Evolutionary conservation across 2,888 invertebrate species (phyloP), one percentile per base, ranked within the genome.

Genomic region (Drosophila mercatorum): DNA sequence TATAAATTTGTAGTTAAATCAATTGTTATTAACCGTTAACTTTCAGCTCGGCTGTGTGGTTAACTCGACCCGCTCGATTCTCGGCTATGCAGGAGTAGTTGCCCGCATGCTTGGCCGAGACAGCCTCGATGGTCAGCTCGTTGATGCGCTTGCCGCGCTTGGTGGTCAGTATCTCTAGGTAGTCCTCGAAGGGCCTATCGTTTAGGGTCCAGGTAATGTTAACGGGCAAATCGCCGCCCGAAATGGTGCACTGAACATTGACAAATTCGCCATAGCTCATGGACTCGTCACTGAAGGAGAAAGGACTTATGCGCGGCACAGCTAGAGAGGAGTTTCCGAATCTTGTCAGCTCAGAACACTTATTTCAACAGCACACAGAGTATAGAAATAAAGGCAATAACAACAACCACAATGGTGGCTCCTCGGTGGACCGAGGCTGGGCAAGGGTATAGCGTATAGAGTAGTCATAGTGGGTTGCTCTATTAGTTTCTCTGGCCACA

Each of bases 71-170:
- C 68, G 96, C 96, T 81, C 94, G 94, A 93, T 97, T 97, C 93
- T 95, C 94, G 65, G 96, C 96, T 80, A 94, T 93, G 92, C 96
- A 96, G 78, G 96, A 95, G 93, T 96, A 97, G 92, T 96, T 95
- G 72, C 96, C 96, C 68, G 95, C 95, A 92, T 96, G 96, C 87
- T 94, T 94, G 78, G 95, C 95, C 84, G 94, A 94, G 65, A 96
- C 95, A 8, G 95, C 94, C 81, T 95, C 95, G 87, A 96, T 96
- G 89, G 95, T 95, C 86, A 96, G 93, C 58, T 93, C 93, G 75
- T 94, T 93, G 53, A 94, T 94, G 74, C 94, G 93, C 88, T 94
- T 94, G 66, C 94, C 94, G 75, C 92, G 88, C 73, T 90, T 92
- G 1, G 91, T 91, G 28, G 91, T 91, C 12, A 91, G 69, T 56